Conservation (phyloP, 2,797 vertebrate species). For the Acanthurus tractus region DNA sequence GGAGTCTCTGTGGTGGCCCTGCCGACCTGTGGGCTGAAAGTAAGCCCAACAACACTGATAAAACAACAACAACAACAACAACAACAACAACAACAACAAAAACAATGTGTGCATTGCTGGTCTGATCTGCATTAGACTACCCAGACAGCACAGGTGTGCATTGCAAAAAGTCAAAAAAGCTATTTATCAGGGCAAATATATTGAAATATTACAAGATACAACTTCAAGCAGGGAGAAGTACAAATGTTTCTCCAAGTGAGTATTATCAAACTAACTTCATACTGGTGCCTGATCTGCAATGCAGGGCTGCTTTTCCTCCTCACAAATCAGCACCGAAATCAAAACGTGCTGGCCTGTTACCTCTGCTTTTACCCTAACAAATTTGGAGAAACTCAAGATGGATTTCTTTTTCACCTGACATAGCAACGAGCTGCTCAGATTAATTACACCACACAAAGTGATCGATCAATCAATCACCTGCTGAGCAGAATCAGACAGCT, state of each 20-base stretch:
- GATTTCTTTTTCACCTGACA: not conserved
- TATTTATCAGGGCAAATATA: not conserved
- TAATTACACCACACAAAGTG: conserved; percentile 16
- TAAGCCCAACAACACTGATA: conserved; percentile 49
- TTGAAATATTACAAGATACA: not conserved
- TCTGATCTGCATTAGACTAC: conserved; percentile 38
- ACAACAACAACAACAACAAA: not conserved
- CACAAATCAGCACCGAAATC: too few species aligned
- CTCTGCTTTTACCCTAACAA: not conserved
- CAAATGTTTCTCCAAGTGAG: not conserved
- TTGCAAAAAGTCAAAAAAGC: conserved; percentile 1
- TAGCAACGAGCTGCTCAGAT: not conserved
- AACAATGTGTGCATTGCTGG: conserved; percentile 23
- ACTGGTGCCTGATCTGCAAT: not conserved
- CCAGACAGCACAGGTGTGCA: conserved; percentile 48
- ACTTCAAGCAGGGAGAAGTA: conserved; percentile 12
- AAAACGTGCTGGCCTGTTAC: not conserved
- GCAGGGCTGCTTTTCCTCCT: not conserved
- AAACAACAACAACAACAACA: conserved; percentile 6
- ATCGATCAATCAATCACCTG: conserved; percentile 20
- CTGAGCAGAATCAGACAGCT: conserved; percentile 9
- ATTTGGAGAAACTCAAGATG: not conserved
- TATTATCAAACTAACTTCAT: conserved; percentile 9
- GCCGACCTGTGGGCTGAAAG: conserved; percentile 60
- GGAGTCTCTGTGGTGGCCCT: conserved; percentile 62